A percentile compares a stretch with the other conserved stretches of the same genome.
Evolutionary conservation across 2,797 vertebrate species (phyloP).

Genomic region (Botia kubotai): DNA sequence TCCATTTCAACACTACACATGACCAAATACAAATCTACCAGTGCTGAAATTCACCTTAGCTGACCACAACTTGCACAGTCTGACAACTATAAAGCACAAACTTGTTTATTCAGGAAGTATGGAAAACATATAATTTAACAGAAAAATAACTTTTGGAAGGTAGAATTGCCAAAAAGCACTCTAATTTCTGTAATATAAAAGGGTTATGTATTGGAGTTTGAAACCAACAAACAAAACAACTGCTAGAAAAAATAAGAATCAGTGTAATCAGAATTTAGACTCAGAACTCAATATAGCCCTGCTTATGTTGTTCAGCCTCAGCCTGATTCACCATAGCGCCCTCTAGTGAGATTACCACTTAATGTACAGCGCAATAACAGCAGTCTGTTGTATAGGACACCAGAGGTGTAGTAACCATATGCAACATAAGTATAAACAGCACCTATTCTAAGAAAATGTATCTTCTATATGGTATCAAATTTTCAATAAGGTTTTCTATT

Average conservation of each 20-base stretch:
- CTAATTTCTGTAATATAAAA: not conserved
- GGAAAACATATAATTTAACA: no score
- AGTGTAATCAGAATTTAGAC: not conserved
- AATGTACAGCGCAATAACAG: not conserved
- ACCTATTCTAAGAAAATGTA: not conserved
- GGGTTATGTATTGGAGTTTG: not conserved
- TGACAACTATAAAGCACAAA: no score
- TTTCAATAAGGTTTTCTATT: not conserved
- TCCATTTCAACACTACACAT: not conserved
- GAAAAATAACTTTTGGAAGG: not conserved
- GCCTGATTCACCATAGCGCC: conserved; percentile 55
- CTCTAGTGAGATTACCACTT: conserved; percentile 53
- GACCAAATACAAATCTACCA: not conserved
- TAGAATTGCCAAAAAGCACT: not conserved
- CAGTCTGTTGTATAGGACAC: not conserved
- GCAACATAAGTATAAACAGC: not conserved
- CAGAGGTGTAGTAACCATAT: not conserved
- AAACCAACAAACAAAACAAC: not conserved
- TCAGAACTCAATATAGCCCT: not conserved
- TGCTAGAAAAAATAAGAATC: not conserved
- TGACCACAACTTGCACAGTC: not conserved
- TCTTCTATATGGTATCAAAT: not conserved
- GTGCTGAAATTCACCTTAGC: not conserved
- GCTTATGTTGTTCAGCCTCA: not conserved
- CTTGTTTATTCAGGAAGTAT: no score